These are phyloP conservation scores for Poecilia velifera DNA, from an alignment of 2,797 vertebrate genomes.

Conservation along the genomic window DNA sequence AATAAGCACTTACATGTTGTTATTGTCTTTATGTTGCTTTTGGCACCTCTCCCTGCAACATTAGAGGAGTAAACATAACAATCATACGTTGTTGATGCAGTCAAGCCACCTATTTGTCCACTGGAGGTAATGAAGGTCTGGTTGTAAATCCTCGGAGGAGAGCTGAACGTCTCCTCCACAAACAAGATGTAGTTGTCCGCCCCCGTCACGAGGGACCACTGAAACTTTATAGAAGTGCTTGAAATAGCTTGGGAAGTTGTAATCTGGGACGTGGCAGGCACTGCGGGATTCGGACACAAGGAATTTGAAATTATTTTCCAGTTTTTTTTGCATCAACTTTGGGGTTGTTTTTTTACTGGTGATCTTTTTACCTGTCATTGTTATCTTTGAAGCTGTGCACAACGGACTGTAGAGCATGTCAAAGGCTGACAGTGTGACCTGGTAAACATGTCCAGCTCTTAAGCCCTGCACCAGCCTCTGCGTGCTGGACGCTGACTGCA, in stretches of 20 bases:
- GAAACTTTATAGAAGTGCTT: conserved; percentile 75
- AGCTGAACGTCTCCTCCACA: conserved; percentile 40
- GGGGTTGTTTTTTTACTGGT: background rate
- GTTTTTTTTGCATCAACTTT: background rate
- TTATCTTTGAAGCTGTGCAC: conserved; percentile 41
- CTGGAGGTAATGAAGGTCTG: conserved; percentile 53
- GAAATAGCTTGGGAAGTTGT: conserved; percentile 69
- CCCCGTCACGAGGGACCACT: conserved; percentile 75
- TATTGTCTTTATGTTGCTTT: conserved; percentile 67
- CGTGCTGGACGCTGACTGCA: conserved; percentile 17
- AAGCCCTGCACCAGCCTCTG: conserved; percentile 75
- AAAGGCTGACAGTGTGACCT: conserved; percentile 74
- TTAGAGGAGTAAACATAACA: conserved; percentile 77
- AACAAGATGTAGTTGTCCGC: conserved; percentile 73
- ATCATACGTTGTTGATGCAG: conserved; percentile 70
- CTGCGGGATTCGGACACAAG: conserved; percentile 58
- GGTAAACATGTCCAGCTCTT: conserved; percentile 72
- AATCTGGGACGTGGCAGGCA: conserved; percentile 77
- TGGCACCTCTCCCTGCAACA: conserved; percentile 69
- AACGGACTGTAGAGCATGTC: conserved; percentile 16
- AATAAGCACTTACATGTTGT: conserved; percentile 76
- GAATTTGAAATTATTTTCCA: conserved; percentile 15
- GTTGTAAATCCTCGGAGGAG: conserved; percentile 22
- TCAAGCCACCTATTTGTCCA: conserved; percentile 65
- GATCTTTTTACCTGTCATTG: conserved; percentile 74